Conservation (phyloP, 2,113 vertebrate genomes). For the Neogale vison region DNA sequence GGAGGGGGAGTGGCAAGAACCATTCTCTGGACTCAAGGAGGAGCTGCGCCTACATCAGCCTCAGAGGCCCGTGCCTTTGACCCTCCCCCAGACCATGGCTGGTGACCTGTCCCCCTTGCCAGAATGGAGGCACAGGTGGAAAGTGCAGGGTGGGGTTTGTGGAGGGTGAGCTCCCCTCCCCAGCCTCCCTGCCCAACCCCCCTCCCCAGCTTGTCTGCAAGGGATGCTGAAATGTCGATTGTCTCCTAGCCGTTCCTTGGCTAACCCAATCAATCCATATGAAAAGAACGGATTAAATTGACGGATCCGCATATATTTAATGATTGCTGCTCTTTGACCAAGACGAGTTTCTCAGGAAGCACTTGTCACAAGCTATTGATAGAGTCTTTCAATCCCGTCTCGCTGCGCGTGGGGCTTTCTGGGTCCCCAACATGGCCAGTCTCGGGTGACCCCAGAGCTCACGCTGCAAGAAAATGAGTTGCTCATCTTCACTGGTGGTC, state of each 20-base stretch:
- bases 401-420: slow-evolving; percentile 90
- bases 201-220: slow-evolving; percentile 68
- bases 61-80: background rate
- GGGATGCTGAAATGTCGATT: slow-evolving; percentile 87
- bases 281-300: slow-evolving; percentile 95
- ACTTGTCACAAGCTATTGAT: slow-evolving; percentile 91
- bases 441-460: slow-evolving; percentile 86
- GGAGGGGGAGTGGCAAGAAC: background rate
- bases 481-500: slow-evolving; percentile 87
- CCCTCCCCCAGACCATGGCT: background rate
- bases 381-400: slow-evolving; percentile 89
- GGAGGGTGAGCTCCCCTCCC: background rate
- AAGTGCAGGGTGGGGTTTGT: fast-evolving
- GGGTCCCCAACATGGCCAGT: slow-evolving; percentile 85
- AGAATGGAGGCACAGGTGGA: background rate
- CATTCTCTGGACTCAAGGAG: background rate
- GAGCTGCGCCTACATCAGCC: background rate
- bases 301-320: slow-evolving; percentile 95
- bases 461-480: slow-evolving; percentile 83
- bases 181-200: background rate
- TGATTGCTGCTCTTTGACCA: slow-evolving; percentile 93
- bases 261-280: slow-evolving; percentile 92
- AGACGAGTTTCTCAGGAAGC: slow-evolving; percentile 90
- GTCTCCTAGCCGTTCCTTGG: slow-evolving; percentile 87
- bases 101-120: background rate